Base-by-base conservation (phyloP, 2,797 vertebrate genomes). In the Hemitrygon akajei region DNA sequence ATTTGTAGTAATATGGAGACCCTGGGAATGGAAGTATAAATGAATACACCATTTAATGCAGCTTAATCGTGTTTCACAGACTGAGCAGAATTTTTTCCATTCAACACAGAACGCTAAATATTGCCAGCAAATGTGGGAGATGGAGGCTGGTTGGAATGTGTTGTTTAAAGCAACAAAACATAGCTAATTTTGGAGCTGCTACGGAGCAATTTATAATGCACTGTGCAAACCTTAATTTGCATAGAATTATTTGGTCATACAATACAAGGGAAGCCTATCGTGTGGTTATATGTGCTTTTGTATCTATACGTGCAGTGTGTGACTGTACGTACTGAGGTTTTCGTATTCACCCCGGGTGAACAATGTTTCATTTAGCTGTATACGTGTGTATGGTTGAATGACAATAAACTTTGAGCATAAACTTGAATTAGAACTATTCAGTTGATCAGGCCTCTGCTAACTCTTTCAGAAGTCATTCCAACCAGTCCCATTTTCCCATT, bases 11-110 rank as follows among this genome's bases (percentile, higher is more conserved):
- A 89, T 34, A 37, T 34, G 20, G 12, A 89, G 60, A 89, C 37
- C 86, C 20, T 89, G 86, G 86, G 86, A 89, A 69, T 89, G 86
- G 86, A 69, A 89, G 60, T 69, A 16, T 20, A 37, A 37, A 37
- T 69, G 69, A 89, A 37, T 89, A 89, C 86, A 89, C 60, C 9
- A 20, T 37, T n/a, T 66, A 20, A 66, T 34, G 18, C 7, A 1
- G 10, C 16, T 22, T 69, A 69, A 69, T 89, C 86, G 37, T 22
- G 18, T 16, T 11, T 2, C 86, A 37, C 86, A 66, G n/a, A 3
- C 7, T 69, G 60, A 60, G 16, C 9, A 4, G 86, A 37, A 18
- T 9, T 20, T 69, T 14, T n/a, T 9, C 58, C 56, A 25, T 63
- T n/a, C 12, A 20, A 34, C 2, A 5, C 86, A 69, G 34, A 22